Conservation (phyloP, 2,113 vertebrate genomes). For the Phocoena phocoena region DNA sequence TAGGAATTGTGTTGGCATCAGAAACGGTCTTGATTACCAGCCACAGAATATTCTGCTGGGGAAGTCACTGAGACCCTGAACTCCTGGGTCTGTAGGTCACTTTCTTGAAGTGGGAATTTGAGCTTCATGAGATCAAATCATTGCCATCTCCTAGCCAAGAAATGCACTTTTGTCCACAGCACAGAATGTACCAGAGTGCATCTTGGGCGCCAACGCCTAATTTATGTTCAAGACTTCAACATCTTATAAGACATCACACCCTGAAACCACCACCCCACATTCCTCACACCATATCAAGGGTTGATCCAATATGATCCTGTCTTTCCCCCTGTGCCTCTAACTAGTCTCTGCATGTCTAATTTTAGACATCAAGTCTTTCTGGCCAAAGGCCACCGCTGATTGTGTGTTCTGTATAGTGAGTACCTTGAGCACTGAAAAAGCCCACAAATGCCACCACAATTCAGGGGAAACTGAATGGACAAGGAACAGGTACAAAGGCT, state of each 20-base stretch:
- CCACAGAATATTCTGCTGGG: background rate
- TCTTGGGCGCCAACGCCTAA: background rate
- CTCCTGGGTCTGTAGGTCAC: slow-evolving; percentile 35
- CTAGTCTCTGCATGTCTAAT: slow-evolving; percentile 55
- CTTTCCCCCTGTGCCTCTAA: slow-evolving; percentile 23
- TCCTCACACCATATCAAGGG: slow-evolving; percentile 29
- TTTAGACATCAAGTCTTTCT: slow-evolving; percentile 68
- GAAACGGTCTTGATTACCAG: background rate
- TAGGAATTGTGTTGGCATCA: background rate
- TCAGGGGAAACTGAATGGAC: slow-evolving; percentile 20
- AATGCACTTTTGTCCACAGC: slow-evolving; percentile 26
- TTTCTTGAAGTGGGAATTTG: slow-evolving; percentile 28
- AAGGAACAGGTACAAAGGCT: background rate
- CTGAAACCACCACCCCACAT: slow-evolving; percentile 4
- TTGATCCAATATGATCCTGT: slow-evolving; percentile 33
- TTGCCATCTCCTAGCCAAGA: background rate
- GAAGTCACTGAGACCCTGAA: background rate
- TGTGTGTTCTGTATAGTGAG: slow-evolving; percentile 66
- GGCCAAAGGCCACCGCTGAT: slow-evolving; percentile 58
- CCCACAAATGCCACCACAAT: slow-evolving; percentile 13
- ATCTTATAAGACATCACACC: slow-evolving; percentile 6
- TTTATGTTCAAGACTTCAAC: slow-evolving; percentile 50
- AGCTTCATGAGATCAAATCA: slow-evolving; percentile 49
- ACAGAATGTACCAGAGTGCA: slow-evolving; percentile 61
- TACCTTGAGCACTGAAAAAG: slow-evolving; percentile 50